Conservation (phyloP, 2,113 vertebrate genomes). For the Percina caprodes region DNA sequence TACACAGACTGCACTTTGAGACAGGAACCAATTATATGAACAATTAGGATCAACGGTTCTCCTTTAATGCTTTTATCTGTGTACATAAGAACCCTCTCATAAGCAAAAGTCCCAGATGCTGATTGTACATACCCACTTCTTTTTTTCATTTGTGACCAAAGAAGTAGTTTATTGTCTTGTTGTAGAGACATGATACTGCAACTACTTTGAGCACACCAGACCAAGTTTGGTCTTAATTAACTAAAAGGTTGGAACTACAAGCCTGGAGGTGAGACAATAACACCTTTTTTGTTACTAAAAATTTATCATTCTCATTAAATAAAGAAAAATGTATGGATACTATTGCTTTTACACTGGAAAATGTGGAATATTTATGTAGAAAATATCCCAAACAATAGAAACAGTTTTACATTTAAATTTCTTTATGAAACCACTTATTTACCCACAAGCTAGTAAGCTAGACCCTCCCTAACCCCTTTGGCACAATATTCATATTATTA, state of each 20-base stretch:
- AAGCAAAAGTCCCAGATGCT: not conserved
- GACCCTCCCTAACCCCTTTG: conserved; percentile 76
- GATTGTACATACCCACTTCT: not conserved
- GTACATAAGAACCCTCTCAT: not conserved
- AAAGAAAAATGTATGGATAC: conserved; percentile 53
- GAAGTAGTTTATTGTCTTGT: not conserved
- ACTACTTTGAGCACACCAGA: conserved; percentile 8
- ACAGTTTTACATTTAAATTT: conserved; percentile 72
- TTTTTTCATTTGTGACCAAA: not conserved
- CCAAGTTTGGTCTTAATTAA: conserved; percentile 21
- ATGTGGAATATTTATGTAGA: conserved; percentile 76
- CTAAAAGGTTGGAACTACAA: not conserved
- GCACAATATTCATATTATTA: conserved; percentile 81
- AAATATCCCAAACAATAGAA: conserved; percentile 82
- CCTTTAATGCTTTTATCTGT: not conserved
- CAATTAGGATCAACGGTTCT: not conserved
- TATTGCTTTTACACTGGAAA: conserved; percentile 85
- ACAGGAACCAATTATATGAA: conserved; percentile 11
- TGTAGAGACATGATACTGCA: conserved; percentile 1
- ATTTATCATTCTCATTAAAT: conserved; percentile 20
- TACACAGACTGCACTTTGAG: conserved; percentile 16
- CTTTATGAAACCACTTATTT: conserved; percentile 74
- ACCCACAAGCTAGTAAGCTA: conserved; percentile 69
- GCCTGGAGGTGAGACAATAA: not conserved
- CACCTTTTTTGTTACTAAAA: conserved; percentile 15